Percentiles rank a stretch among this genome's conserved stretches.
Evolutionary conservation across 2,113 vertebrate species (phyloP).

Genomic region (Zapus hudsonius): DNA sequence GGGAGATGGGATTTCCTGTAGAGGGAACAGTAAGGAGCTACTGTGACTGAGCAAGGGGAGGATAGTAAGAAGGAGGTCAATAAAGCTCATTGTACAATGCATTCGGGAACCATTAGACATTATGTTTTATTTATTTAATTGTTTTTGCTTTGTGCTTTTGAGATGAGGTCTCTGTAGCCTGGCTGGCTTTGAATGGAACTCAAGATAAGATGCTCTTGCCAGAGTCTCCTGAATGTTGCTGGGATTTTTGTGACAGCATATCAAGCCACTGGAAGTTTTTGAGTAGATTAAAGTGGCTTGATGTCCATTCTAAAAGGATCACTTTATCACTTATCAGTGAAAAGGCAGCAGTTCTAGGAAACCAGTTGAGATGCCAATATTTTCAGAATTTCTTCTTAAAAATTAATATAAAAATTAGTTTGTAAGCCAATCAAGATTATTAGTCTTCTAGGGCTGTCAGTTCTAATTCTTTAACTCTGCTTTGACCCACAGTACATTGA

Average conservation of each 20-base stretch:
- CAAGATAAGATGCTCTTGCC: neutral
- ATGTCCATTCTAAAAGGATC: neutral
- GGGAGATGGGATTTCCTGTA: neutral
- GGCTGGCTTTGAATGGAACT: neutral
- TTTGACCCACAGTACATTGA: neutral
- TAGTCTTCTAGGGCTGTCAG: too few species aligned
- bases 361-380: neutral
- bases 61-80: neutral
- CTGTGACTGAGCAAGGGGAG: neutral
- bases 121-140: neutral
- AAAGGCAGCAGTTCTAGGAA: neutral
- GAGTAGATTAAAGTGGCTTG: neutral
- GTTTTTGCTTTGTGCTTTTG: neutral
- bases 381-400: neutral
- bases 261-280: neutral
- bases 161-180: neutral
- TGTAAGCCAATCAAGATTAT: neutral
- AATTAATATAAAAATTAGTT: slow-evolving; percentile 23
- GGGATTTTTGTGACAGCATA: neutral
- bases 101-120: neutral
- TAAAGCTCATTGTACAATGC: neutral
- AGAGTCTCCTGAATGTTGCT: neutral
- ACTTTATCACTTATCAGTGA: neutral
- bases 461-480: neutral
- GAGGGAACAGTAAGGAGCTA: neutral